Evolutionary conservation across 2,113 vertebrate species (phyloP).

Genomic region (Eidolon helvum): DNA sequence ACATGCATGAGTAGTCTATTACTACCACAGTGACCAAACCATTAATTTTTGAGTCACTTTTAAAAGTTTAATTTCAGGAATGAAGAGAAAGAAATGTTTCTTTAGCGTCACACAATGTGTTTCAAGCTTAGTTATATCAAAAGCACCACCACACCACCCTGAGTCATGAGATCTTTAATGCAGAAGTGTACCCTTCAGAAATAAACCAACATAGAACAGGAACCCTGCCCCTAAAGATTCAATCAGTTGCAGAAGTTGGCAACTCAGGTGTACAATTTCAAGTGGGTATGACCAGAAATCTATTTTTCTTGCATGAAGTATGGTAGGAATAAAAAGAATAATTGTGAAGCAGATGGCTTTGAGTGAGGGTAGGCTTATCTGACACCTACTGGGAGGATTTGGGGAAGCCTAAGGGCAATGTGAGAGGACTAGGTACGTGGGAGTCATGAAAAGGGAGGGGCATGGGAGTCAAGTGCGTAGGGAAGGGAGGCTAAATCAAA

Average conservation of each 20-base stretch:
- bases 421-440: neutral
- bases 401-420: neutral
- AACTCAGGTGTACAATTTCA: neutral
- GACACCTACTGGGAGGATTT: neutral
- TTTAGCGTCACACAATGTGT: neutral
- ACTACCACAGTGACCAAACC: neutral
- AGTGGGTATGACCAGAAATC: neutral
- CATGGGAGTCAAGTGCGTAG: fast-evolving
- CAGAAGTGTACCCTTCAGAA: neutral
- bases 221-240: neutral
- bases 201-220: neutral
- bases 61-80: constrained; percentile 1
- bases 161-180: neutral
- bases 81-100: neutral
- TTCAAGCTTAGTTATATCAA: neutral
- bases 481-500: neutral
- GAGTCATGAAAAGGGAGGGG: neutral
- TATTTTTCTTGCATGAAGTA: neutral
- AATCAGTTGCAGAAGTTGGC: neutral
- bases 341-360: neutral
- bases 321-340: neutral
- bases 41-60: neutral
- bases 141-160: neutral
- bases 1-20: neutral
- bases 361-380: neutral